Percentiles rank a stretch among this genome's conserved stretches.
Conservation (phyloP, 1,140 invertebrate genomes). For the Cataglyphis hispanica region DNA sequence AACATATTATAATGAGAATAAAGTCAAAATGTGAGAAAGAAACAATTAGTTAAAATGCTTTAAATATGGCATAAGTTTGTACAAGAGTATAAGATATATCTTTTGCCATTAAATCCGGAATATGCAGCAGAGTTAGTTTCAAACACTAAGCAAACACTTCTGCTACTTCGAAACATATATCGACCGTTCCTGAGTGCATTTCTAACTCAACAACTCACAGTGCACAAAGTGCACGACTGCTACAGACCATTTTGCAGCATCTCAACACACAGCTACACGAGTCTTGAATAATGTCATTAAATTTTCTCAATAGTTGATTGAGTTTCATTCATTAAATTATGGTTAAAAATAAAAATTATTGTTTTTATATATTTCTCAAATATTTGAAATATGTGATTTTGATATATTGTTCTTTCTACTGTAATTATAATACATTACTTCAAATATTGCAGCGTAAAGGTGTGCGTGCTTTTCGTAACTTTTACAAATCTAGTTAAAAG, state of each 20-base stretch:
- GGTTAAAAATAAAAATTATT: neutral
- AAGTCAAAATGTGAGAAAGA: neutral
- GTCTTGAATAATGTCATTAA: conserved; percentile 14
- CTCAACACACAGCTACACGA: conserved; percentile 27
- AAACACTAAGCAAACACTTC: conserved; percentile 61
- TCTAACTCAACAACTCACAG: conserved; percentile 54
- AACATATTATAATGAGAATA: neutral
- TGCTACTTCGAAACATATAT: conserved; percentile 55
- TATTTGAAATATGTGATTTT: neutral
- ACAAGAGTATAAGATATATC: conserved; percentile 17
- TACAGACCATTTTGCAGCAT: conserved; percentile 50
- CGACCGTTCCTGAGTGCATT: conserved; percentile 59
- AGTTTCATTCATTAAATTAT: neutral
- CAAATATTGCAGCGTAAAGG: neutral
- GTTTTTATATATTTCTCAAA: neutral
- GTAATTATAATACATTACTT: neutral
- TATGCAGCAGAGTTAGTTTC: conserved; percentile 58
- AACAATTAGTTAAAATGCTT: neutral
- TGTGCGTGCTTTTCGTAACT: neutral
- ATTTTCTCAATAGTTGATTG: neutral
- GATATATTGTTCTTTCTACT: neutral
- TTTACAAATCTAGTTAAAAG: neutral
- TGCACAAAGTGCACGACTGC: conserved; percentile 40
- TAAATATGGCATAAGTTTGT: conserved; percentile 14
- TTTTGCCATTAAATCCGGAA: conserved; percentile 55